phyloP scores from a whole-genome alignment of 1,140 invertebrate species.

The Platorchestia sp. region DNA sequence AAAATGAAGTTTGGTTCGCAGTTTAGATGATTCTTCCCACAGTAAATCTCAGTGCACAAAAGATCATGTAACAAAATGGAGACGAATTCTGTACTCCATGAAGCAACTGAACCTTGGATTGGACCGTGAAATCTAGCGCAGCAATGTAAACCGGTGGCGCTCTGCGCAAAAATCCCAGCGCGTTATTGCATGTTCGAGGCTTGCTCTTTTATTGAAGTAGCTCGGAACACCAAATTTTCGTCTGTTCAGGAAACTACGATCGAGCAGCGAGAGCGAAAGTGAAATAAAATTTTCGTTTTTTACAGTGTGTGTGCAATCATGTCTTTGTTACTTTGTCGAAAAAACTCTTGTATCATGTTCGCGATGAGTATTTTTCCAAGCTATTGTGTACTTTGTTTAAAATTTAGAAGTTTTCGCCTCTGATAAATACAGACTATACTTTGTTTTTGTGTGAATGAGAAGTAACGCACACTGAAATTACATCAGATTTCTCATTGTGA shows the following conservation, averaged over 20 bases:
- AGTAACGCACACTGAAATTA: not conserved
- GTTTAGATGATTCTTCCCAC: constrained; percentile 21
- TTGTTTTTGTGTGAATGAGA: no score
- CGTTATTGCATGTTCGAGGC: not conserved
- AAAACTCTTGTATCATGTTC: not conserved
- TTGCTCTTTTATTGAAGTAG: not conserved
- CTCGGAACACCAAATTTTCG: not conserved
- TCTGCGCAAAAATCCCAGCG: not conserved
- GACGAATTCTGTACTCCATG: not conserved
- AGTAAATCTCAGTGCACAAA: constrained; percentile 6
- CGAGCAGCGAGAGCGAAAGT: not conserved
- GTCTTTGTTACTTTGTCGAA: not conserved
- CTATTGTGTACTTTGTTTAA: not conserved
- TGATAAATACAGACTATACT: not conserved
- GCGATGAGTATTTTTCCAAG: not conserved
- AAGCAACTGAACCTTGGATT: not conserved
- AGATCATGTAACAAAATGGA: constrained; percentile 2
- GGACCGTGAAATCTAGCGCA: not conserved
- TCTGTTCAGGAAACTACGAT: not conserved
- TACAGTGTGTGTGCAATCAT: not conserved
- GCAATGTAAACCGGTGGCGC: not conserved
- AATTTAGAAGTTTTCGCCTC: not conserved
- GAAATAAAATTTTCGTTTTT: not conserved
- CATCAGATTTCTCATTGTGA: not conserved
- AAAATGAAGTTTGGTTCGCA: not conserved